These are phyloP conservation scores for Platycheirus albimanus DNA, from an alignment of 2,888 invertebrate genomes.

Conservation along the genomic window DNA sequence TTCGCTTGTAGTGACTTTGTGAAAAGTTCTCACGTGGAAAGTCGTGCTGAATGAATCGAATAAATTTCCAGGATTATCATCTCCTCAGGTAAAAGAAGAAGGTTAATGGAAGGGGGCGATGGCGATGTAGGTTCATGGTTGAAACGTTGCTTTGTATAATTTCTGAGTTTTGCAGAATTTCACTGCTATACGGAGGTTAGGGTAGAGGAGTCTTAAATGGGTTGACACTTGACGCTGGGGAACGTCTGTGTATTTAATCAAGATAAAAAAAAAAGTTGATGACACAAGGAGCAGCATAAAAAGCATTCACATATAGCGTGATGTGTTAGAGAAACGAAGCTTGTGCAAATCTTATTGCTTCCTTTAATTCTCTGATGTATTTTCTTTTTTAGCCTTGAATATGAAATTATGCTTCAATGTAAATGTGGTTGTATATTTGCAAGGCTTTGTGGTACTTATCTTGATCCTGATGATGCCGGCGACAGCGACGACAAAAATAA, in stretches of 20 bases:
- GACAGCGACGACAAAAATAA: no score
- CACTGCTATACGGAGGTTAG: no score
- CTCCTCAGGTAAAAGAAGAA: constrained; percentile 37
- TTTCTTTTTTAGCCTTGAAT: neutral
- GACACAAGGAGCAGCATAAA: constrained; percentile 18
- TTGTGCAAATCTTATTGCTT: constrained; percentile 14
- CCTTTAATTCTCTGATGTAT: constrained; percentile 10
- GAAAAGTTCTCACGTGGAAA: constrained; percentile 58
- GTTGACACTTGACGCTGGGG: constrained; percentile 50
- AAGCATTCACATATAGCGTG: neutral
- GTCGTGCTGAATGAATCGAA: constrained; percentile 67
- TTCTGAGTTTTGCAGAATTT: constrained; percentile 36
- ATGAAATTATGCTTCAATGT: no score
- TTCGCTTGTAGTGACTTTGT: no score
- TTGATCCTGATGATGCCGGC: no score
- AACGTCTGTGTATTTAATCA: constrained; percentile 34
- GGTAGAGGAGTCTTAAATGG: constrained; percentile 59
- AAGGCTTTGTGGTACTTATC: no score
- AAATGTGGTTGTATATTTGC: no score
- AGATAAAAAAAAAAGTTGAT: constrained; percentile 22
- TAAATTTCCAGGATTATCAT: constrained; percentile 52
- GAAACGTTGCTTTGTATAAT: constrained; percentile 49
- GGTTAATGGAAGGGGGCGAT: neutral
- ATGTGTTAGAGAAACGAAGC: constrained; percentile 7
- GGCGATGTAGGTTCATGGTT: constrained; percentile 20